Evolutionary conservation across 2,888 invertebrate species (phyloP).

Genomic region (Litoditis marina): DNA sequence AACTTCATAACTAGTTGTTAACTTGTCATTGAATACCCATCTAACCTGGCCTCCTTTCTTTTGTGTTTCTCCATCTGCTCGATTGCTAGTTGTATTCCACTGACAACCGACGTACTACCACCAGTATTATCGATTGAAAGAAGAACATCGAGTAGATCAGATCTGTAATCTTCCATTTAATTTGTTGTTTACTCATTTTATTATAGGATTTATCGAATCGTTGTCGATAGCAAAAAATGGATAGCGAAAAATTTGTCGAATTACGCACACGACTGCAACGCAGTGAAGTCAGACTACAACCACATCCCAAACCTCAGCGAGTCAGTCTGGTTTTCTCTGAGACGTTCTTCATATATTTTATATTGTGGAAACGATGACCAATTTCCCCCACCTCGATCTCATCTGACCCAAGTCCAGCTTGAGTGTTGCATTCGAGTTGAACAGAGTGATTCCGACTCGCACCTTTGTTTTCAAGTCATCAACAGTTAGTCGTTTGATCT

Average conservation of each 20-base stretch:
- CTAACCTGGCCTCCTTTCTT: conserved; percentile 33
- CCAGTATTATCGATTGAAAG: conserved; percentile 23
- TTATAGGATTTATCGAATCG: no score
- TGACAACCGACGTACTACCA: conserved; percentile 47
- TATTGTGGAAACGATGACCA: no score
- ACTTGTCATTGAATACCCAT: background rate
- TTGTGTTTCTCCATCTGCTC: conserved; percentile 29
- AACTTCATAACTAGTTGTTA: no score
- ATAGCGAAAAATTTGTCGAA: no score
- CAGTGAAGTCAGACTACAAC: no score
- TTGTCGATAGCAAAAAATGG: no score
- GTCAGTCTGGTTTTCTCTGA: no score
- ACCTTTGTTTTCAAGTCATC: conserved; percentile 37
- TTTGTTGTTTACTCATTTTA: no score
- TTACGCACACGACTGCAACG: background rate
- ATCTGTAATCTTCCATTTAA: no score
- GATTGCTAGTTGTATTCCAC: conserved; percentile 42
- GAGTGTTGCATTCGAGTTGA: conserved; percentile 33
- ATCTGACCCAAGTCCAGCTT: conserved; percentile 3
- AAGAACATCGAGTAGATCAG: conserved; percentile 33
- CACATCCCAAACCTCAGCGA: background rate
- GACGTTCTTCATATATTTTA: no score
- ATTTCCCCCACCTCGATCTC: conserved; percentile 1
- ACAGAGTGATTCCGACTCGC: conserved; percentile 42
- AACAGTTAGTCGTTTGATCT: conserved; percentile 43